Conservation (phyloP, 1,140 invertebrate species). For the Popillia japonica region DNA sequence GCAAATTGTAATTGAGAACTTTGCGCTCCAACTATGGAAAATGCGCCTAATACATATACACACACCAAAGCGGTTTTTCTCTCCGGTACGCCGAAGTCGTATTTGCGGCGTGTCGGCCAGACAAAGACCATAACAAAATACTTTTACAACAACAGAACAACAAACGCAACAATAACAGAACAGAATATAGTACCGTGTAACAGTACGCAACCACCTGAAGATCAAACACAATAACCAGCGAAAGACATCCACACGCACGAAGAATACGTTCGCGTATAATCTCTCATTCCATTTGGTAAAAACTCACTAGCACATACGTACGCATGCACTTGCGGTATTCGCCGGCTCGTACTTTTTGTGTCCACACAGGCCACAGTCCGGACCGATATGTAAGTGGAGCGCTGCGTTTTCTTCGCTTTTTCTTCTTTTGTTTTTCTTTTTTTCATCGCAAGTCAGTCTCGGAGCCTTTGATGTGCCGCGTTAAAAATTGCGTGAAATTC, state of each 20-base stretch:
- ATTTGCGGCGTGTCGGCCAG: neutral
- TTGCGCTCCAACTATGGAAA: neutral
- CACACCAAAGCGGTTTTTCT: neutral
- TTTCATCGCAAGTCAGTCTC: conserved; percentile 15
- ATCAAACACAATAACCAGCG: too few relatives aligned
- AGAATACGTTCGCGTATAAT: conserved; percentile 46
- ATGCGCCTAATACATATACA: too few relatives aligned
- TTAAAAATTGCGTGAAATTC: conserved; percentile 61
- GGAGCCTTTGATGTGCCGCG: conserved; percentile 58
- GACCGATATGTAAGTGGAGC: conserved; percentile 59
- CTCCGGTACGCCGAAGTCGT: neutral
- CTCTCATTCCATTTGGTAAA: conserved; percentile 54
- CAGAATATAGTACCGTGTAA: too few relatives aligned
- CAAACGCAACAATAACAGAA: too few relatives aligned
- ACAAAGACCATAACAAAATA: neutral
- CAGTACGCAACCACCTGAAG: too few relatives aligned
- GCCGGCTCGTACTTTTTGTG: conserved; percentile 50
- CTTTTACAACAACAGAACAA: conserved; percentile 12
- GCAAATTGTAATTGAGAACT: conserved; percentile 5
- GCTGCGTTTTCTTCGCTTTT: too few relatives aligned
- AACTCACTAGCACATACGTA: conserved; percentile 47
- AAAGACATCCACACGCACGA: too few relatives aligned
- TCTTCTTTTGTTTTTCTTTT: conserved; percentile 41
- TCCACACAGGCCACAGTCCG: conserved; percentile 47
- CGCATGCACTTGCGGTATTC: conserved; percentile 38